A percentile compares a stretch with the other conserved stretches of the same genome.
Evolutionary conservation across 1,140 invertebrate species (phyloP).

Genomic region (Subanguina moxae): DNA sequence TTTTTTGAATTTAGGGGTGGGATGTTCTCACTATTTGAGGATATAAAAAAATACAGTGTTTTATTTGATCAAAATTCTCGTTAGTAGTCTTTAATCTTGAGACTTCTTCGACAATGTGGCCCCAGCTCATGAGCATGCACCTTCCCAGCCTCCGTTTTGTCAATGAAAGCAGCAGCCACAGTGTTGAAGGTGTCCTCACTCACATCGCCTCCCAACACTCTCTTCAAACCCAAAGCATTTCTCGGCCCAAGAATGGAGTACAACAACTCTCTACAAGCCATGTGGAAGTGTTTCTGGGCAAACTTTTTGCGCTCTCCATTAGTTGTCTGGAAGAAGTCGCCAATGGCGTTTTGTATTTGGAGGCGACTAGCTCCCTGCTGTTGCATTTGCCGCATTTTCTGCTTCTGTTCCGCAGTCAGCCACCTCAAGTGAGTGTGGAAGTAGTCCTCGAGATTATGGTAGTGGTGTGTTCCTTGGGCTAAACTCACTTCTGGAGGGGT

Average conservation of each 20-base stretch:
- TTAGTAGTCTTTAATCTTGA: background rate
- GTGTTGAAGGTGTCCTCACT: background rate
- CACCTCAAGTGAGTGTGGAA: conserved; percentile 43
- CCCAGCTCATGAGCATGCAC: background rate
- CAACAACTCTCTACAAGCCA: background rate
- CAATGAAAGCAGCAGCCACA: too few species aligned
- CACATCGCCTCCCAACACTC: background rate
- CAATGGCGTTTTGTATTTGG: background rate
- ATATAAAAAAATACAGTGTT: too few species aligned
- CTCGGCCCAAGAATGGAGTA: background rate
- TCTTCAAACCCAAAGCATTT: background rate
- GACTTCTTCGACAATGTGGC: background rate
- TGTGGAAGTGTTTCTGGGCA: background rate
- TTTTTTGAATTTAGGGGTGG: too few species aligned
- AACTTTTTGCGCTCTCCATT: background rate
- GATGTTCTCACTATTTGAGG: too few species aligned
- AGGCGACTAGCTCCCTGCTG: background rate
- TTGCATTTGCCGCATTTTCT: conserved; percentile 2
- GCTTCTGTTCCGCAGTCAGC: conserved; percentile 38
- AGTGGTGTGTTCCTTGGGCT: conserved; percentile 9
- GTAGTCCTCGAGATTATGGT: conserved; percentile 33
- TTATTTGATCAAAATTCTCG: too few species aligned
- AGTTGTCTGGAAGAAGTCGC: background rate
- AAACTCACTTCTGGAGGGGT: background rate
- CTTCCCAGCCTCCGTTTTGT: background rate